Evolutionary conservation across 2,888 invertebrate species (phyloP).

Genomic region (Microchrysa polita): DNA sequence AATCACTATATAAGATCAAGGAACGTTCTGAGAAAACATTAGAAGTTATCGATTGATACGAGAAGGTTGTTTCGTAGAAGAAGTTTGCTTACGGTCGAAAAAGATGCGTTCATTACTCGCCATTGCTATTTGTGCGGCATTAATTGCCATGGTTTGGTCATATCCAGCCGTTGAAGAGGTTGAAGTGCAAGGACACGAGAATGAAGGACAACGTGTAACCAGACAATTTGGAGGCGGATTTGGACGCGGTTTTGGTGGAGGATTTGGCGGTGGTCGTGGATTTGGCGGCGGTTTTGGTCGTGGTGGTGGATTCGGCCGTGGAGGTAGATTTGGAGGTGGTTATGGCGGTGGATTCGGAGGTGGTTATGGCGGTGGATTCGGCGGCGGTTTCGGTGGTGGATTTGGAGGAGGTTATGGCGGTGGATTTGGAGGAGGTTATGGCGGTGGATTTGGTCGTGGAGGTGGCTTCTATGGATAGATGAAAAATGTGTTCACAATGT

Average conservation of each 20-base stretch:
- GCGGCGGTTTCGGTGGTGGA: slow-evolving; percentile 8
- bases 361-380: slow-evolving; percentile 16
- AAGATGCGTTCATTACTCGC: slow-evolving; percentile 21
- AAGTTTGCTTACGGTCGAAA: neutral
- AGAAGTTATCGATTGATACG: neutral
- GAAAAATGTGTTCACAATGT: too few relatives aligned
- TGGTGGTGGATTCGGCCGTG: slow-evolving; percentile 43
- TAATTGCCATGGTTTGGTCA: slow-evolving; percentile 20
- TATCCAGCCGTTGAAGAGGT: slow-evolving; percentile 33
- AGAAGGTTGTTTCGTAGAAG: neutral
- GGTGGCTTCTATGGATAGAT: too few relatives aligned
- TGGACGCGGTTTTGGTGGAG: slow-evolving; percentile 20
- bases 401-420: slow-evolving; percentile 29
- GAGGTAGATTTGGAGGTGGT: slow-evolving; percentile 41
- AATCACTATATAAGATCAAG: neutral
- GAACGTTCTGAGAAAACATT: neutral
- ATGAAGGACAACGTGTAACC: slow-evolving; percentile 8
- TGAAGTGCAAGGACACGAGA: slow-evolving; percentile 37
- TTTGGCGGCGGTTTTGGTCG: slow-evolving; percentile 37
- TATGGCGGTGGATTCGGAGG: slow-evolving; percentile 20
- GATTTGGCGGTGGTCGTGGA: slow-evolving; percentile 29
- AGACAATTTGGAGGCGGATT: slow-evolving; percentile 44
- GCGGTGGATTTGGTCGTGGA: too few relatives aligned
- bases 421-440: slow-evolving; percentile 21
- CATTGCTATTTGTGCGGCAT: neutral